phyloP scores from a whole-genome alignment of 2,113 vertebrate genomes.

The Notarius lentiginosus region DNA sequence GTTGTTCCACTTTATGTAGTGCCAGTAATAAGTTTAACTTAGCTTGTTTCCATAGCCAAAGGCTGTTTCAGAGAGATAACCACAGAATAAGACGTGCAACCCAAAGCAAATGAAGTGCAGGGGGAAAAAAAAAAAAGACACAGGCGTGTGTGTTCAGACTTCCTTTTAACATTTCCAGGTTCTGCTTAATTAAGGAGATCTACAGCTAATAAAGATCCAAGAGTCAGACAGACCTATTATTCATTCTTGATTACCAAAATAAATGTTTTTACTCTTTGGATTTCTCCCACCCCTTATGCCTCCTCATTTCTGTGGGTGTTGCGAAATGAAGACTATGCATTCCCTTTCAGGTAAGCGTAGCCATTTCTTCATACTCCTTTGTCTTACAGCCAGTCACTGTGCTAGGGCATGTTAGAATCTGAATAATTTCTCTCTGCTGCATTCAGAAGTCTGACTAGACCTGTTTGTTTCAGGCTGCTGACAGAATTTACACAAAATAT shows the following conservation, averaged over 20 bases:
- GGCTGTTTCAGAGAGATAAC: constrained; percentile 7
- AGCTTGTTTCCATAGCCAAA: background rate
- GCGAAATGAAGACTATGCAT: constrained; percentile 2
- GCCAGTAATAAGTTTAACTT: constrained; percentile 20
- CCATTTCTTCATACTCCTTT: constrained; percentile 16
- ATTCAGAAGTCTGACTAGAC: background rate
- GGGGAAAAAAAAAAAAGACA: background rate
- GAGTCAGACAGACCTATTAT: background rate
- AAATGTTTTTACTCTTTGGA: background rate
- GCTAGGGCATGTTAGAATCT: constrained; percentile 30
- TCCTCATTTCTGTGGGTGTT: constrained; percentile 12
- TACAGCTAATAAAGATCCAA: background rate
- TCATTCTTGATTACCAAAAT: background rate
- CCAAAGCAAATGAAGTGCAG: constrained; percentile 5
- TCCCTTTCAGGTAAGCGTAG: background rate
- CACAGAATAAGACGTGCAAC: background rate
- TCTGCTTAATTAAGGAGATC: background rate
- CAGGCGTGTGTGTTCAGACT: background rate
- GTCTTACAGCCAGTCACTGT: background rate
- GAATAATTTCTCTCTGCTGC: background rate
- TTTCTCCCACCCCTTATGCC: background rate
- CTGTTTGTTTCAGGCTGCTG: background rate
- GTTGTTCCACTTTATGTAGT: constrained; percentile 12
- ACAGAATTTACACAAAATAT: background rate
- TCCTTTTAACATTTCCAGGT: background rate